Evolutionary conservation across 2,797 vertebrate genomes (phyloP).

Genomic region (Cyprinella venusta): DNA sequence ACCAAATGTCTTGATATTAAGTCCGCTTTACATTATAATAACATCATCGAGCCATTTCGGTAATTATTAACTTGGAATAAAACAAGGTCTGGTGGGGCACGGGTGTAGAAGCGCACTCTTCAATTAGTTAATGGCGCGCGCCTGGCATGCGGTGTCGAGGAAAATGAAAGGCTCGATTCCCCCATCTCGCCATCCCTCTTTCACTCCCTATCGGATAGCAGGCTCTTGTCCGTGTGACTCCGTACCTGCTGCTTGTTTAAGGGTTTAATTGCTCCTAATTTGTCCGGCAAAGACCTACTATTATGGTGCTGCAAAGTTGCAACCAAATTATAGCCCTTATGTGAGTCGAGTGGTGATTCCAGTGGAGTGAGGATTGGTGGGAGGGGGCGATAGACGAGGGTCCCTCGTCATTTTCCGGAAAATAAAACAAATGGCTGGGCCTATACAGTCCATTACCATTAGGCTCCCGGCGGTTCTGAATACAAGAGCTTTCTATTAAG

Average conservation of each 20-base stretch:
- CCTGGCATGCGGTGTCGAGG: conserved; percentile 58
- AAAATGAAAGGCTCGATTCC: conserved; percentile 67
- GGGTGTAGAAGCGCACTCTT: conserved; percentile 49
- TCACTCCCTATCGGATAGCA: conserved; percentile 61
- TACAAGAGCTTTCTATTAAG: conserved; percentile 56
- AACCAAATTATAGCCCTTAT: conserved; percentile 70
- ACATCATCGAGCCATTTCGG: conserved; percentile 62
- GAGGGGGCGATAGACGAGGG: conserved; percentile 52
- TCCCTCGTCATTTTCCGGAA: conserved; percentile 67
- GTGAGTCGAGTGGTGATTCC: conserved; percentile 69
- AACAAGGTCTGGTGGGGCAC: conserved; percentile 51
- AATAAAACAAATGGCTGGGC: conserved; percentile 65
- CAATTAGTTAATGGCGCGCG: conserved; percentile 62
- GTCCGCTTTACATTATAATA: conserved; percentile 60
- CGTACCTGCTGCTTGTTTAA: conserved; percentile 68
- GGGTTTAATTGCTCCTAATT: conserved; percentile 79
- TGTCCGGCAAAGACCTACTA: conserved; percentile 67
- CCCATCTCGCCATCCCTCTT: conserved; percentile 32
- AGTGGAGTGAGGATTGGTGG: conserved; percentile 53
- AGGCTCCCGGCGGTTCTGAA: conserved; percentile 60
- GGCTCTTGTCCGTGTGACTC: conserved; percentile 66
- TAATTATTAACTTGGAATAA: conserved; percentile 64
- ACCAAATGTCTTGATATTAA: conserved; percentile 58
- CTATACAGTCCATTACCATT: conserved; percentile 58
- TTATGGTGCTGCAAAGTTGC: conserved; percentile 73